These are phyloP conservation scores for Drosophila histrio DNA, from an alignment of 2,888 invertebrate species.

Conservation along the genomic window DNA sequence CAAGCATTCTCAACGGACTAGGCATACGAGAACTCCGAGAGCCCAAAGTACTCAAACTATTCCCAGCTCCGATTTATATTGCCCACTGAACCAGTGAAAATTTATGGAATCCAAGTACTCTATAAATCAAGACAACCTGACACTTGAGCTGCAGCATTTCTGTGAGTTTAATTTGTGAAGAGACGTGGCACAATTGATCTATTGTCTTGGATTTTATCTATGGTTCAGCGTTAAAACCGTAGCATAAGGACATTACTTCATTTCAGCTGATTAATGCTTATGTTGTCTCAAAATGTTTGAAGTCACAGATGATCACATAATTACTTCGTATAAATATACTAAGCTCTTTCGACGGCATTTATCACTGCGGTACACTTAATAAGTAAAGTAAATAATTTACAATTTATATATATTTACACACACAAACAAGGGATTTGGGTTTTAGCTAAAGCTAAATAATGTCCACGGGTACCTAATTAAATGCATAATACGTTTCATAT, in stretches of 20 bases:
- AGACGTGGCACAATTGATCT: neutral
- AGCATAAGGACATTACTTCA: neutral
- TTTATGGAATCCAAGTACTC: constrained; percentile 55
- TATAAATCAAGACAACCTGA: constrained; percentile 63
- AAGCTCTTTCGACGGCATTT: constrained; percentile 1
- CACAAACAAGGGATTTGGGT: neutral
- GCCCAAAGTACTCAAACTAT: neutral
- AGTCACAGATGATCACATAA: constrained; percentile 46
- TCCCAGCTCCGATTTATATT: constrained; percentile 24
- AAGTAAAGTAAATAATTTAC: constrained; percentile 45
- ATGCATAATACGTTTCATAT: constrained; percentile 2
- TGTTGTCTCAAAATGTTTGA: neutral
- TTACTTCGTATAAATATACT: constrained; percentile 32
- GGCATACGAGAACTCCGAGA: neutral
- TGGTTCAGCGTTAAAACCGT: neutral
- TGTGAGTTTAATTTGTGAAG: constrained; percentile 17
- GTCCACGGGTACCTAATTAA: constrained; percentile 38
- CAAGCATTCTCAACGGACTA: constrained; percentile 23
- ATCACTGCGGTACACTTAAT: constrained; percentile 5
- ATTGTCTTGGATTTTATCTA: neutral
- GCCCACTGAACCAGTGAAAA: constrained; percentile 40
- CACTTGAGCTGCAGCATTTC: constrained; percentile 54
- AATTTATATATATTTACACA: constrained; percentile 33
- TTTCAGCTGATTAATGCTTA: neutral
- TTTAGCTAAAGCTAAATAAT: constrained; percentile 19